Evolutionary conservation across 2,888 invertebrate species (phyloP).

Genomic region (Eucriotettix oculatus): DNA sequence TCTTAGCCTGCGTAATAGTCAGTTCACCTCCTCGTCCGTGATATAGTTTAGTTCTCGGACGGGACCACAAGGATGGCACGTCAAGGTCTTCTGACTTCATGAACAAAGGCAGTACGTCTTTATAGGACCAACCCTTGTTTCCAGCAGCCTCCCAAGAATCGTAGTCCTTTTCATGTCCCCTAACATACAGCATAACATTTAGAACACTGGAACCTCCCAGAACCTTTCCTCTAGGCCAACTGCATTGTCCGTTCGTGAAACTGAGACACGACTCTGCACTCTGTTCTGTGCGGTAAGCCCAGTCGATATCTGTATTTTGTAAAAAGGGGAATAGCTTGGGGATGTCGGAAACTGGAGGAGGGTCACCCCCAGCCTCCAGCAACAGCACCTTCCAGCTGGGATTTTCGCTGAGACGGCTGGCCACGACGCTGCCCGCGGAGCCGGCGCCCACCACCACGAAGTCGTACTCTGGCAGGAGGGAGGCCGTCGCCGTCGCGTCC

Average conservation of each 20-base stretch:
- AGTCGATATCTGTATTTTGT: conserved; percentile 17
- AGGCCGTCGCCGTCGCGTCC: too few relatives aligned
- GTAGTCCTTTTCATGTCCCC: conserved; percentile 28
- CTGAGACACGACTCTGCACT: conserved; percentile 6
- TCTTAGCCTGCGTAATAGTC: conserved; percentile 8
- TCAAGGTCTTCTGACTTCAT: conserved; percentile 16
- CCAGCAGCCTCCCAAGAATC: conserved; percentile 28
- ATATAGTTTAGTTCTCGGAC: background rate
- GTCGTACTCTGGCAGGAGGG: too few relatives aligned
- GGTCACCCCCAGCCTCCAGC: conserved; percentile 15
- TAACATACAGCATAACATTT: conserved; percentile 31
- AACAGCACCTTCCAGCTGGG: conserved; percentile 12
- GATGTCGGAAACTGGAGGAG: conserved; percentile 10
- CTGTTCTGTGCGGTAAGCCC: conserved; percentile 17
- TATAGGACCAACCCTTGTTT: conserved; percentile 28
- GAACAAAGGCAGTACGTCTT: conserved; percentile 29
- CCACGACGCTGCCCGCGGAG: too few relatives aligned
- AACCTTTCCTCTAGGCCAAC: conserved; percentile 25
- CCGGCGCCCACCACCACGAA: too few relatives aligned
- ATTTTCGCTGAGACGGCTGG: too few relatives aligned
- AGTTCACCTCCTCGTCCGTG: conserved; percentile 12
- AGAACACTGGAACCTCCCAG: conserved; percentile 28
- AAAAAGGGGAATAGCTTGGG: conserved; percentile 11
- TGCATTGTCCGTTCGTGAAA: conserved; percentile 11
- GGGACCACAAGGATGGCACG: background rate